Evolutionary conservation across 92 coral and sea anemone species (phyloP).

Genomic region (Porites cylindrica): DNA sequence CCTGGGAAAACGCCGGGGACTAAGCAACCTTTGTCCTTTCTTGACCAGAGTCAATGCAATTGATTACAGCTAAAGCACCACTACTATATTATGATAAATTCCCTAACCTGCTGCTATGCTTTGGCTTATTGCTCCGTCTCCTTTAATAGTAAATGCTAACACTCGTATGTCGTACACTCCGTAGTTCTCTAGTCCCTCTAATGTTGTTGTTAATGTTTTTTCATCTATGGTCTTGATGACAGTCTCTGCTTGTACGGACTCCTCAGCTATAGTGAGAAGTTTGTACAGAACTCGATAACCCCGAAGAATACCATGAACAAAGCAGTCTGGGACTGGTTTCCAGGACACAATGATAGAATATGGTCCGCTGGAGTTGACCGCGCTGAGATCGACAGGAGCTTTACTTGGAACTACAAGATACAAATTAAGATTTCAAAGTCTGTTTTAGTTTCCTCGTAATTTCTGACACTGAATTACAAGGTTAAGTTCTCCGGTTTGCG

Average conservation of each 20-base stretch:
- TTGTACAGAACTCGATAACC: constrained; percentile 78
- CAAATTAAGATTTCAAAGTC: not conserved
- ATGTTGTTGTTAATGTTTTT: constrained; percentile 27
- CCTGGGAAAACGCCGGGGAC: too few species aligned
- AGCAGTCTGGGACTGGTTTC: constrained; percentile 74
- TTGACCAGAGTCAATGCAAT: not conserved
- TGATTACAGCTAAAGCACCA: not conserved
- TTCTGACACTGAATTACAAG: too few species aligned
- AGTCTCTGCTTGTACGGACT: constrained; percentile 24
- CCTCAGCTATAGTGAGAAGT: constrained; percentile 45
- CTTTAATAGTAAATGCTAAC: constrained; percentile 76
- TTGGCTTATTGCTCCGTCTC: constrained; percentile 69
- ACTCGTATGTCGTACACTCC: constrained; percentile 68
- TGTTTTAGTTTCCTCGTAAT: too few species aligned
- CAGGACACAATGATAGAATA: constrained; percentile 60
- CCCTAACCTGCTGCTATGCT: constrained; percentile 54
- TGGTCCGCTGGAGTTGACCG: constrained; percentile 60
- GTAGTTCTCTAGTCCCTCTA: constrained; percentile 52
- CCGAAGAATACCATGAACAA: constrained; percentile 67
- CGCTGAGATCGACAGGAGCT: constrained; percentile 57
- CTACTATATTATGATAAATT: too few species aligned
- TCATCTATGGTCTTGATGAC: constrained; percentile 34
- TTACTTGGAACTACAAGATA: constrained; percentile 64
- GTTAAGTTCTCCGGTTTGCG: too few species aligned
- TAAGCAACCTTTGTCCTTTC: too few species aligned